phyloP scores from a whole-genome alignment of 2,113 vertebrate species.

The Campylomormyrus tamandua region DNA sequence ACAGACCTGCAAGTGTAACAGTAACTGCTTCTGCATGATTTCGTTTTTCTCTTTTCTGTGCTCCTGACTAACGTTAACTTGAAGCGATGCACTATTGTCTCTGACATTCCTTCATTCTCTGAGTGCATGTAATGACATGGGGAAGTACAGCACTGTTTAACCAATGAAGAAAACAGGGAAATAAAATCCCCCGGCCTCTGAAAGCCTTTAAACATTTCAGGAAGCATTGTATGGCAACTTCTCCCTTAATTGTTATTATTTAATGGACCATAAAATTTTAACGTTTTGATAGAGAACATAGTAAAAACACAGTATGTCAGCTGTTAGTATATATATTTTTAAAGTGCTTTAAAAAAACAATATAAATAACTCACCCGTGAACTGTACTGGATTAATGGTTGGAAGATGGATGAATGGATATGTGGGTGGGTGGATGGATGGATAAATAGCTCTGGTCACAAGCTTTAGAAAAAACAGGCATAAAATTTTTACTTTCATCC shows the following conservation, averaged over 20 bases:
- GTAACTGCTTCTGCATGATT: not conserved
- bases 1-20: not conserved
- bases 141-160: not conserved
- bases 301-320: not conserved
- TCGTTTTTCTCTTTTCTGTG: not conserved
- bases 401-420: not conserved
- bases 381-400: not conserved
- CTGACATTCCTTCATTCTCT: not conserved
- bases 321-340: not conserved
- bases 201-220: not conserved
- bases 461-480: not conserved
- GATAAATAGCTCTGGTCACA: not conserved
- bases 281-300: not conserved
- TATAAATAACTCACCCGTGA: not conserved
- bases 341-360: not conserved
- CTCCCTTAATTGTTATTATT: not conserved
- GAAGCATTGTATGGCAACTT: not conserved
- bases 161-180: not conserved
- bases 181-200: not conserved
- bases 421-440: not conserved
- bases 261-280: not conserved
- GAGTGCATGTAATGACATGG: not conserved
- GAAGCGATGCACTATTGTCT: not conserved
- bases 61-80: not conserved
- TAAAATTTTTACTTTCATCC: not conserved